These are phyloP conservation scores for Pampus argenteus DNA, from an alignment of 2,797 vertebrate genomes.

Conservation along the genomic window DNA sequence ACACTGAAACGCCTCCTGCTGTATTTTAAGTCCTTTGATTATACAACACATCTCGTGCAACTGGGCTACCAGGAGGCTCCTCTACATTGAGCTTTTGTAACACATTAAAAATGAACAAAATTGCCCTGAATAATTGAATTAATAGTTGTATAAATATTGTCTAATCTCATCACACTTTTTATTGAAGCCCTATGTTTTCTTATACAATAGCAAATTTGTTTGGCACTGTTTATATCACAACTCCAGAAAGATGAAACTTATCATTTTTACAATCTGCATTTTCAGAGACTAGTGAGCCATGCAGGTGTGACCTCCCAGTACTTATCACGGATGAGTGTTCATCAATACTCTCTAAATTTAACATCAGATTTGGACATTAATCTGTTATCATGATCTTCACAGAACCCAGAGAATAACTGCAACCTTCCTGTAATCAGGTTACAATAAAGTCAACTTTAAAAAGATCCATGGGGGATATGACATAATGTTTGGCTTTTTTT, in stretches of 20 bases:
- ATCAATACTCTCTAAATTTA: background rate
- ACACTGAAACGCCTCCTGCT: background rate
- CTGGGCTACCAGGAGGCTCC: background rate
- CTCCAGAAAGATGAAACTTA: background rate
- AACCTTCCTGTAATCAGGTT: slow-evolving; percentile 38
- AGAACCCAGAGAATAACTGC: slow-evolving; percentile 28
- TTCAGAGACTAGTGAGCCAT: background rate
- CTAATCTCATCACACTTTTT: background rate
- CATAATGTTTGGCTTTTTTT: slow-evolving; percentile 55
- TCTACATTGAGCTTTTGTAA: background rate
- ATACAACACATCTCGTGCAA: background rate
- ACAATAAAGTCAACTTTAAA: slow-evolving; percentile 46
- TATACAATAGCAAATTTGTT: background rate
- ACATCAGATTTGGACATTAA: slow-evolving; percentile 6
- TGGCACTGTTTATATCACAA: background rate
- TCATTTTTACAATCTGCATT: slow-evolving; percentile 3
- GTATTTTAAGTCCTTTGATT: background rate
- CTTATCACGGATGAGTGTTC: slow-evolving; percentile 4
- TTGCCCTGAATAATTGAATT: background rate
- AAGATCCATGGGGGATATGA: slow-evolving; percentile 33
- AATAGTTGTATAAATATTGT: background rate
- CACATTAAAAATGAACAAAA: background rate
- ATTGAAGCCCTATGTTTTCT: background rate
- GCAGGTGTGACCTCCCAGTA: slow-evolving; percentile 17
- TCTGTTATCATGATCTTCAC: slow-evolving; percentile 12